A percentile compares a stretch with the other conserved stretches of the same genome.
Evolutionary conservation across 2,113 vertebrate species (phyloP).

Genomic region (Steatornis caripensis): DNA sequence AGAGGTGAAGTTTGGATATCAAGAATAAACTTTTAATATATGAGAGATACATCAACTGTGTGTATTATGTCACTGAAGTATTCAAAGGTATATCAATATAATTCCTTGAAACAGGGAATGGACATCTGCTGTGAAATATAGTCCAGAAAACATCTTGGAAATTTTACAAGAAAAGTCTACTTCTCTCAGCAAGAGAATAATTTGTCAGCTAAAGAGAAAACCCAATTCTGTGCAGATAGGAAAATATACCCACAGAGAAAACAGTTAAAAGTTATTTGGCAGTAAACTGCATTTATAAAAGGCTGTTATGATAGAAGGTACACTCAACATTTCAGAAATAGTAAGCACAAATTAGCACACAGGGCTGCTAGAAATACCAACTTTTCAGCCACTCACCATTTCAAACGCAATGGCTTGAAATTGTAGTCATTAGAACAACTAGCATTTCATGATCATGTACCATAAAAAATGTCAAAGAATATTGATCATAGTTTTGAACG

Average conservation of each 20-base stretch:
- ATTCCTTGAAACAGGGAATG: background rate
- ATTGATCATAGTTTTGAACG: background rate
- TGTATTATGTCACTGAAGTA: background rate
- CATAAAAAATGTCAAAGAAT: slow-evolving; percentile 2
- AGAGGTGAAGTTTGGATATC: background rate
- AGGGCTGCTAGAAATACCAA: background rate
- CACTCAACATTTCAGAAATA: background rate
- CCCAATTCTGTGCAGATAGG: background rate
- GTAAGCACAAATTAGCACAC: background rate
- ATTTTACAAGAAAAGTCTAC: background rate
- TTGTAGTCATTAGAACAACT: background rate
- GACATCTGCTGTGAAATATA: background rate
- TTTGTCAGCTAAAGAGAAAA: background rate
- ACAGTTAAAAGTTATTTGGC: background rate
- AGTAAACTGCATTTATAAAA: background rate
- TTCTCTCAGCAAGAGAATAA: background rate
- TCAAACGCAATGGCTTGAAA: background rate
- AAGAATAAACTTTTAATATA: background rate
- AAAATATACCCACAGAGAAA: background rate
- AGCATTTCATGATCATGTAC: background rate
- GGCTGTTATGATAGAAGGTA: background rate
- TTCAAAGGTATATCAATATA: background rate
- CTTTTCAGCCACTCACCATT: background rate
- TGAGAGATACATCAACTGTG: background rate
- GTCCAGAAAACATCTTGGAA: background rate